Evolutionary conservation across 2,797 vertebrate species (phyloP), one percentile per base, ranked within the genome.

Genomic region (Pangasius larnaudii): DNA sequence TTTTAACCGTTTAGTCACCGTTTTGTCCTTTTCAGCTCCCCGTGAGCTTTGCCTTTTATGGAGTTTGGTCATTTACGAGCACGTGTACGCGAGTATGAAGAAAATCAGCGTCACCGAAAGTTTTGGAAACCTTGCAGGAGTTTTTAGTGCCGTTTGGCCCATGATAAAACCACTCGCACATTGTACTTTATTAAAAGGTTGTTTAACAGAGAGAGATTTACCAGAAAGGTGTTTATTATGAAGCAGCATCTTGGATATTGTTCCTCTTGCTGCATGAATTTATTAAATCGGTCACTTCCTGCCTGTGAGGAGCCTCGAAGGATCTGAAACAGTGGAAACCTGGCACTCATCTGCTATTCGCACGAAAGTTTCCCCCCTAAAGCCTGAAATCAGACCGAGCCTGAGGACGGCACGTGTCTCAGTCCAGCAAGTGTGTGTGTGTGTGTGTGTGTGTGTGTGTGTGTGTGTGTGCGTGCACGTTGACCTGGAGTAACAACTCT

Each of bases 241-340:
- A 39, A 59, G 78, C 16, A 9, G 77, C 3, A 1, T 49, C 14
- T 1, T 24, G n/a, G 36, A 46, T 46, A 1, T 9, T 63, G 14
- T n/a, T 65, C 2, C 39, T 65, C 11, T 49, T 30, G 16, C 16
- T 5, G 1, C 24, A 3, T 53, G n/a, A 7, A 42, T 10, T 2
- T 42, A 11, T 51, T 56, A 86, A 86, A 11, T 58, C 22, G 14
- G 24, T 58, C 51, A 39, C 49, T 42, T 58, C 7, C 42, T n/a
- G 18, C 46, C 58, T 63, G 24, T n/a, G 59, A 67, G 61, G 7
- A 69, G 22, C 49, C 33, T 69, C 24, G 1, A 6, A 69, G 11
- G 49, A 30, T 9, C 85, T 72, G 51, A 65, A 56, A 33, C 77
- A 30, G 78, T 87, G 78, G 78, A 87, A 87, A 82, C 67, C 53